Evolutionary conservation across 2,113 vertebrate genomes (phyloP), one percentile per base, ranked within the genome.

Genomic region (Serinus canaria): DNA sequence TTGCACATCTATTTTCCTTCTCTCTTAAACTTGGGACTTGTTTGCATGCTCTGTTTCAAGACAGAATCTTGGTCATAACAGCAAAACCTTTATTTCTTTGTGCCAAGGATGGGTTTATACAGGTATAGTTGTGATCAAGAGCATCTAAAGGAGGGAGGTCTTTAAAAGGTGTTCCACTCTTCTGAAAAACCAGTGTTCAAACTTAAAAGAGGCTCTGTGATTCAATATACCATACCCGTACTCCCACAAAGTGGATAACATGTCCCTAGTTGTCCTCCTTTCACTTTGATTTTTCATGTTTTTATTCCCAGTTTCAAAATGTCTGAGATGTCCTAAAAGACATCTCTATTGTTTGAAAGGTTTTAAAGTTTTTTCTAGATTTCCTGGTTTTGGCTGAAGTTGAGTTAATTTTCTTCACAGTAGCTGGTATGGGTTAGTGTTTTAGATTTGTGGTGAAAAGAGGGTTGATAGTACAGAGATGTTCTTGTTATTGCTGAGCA

Each of bases 181-280:
- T 70, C 9, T 53, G 37, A 58, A 41, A 60, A 91, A 62, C 8
- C 0, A 0, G 2, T 33, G 16, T 73, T 23, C 20, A 55, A 6
- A 31, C 47, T 62, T 49, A 35, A 28, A 89, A 63, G 8, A 6
- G 10, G 11, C 15, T 44, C 20, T 60, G 15, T 46, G 5, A 11
- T 56, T 91, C 44, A 24, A 6, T 60, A 11, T 53, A 18, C 12
- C n/a, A 60, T 78, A 44, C 18, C 50, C 4, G 47, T 74, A 55
- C 6, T 82, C 13, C 19, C 33, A 31, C 30, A 37, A 20, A 91
- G 50, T 33, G 49, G 11, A 13, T 69, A 53, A 4, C 3, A 24
- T 6, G 15, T 46, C 82, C 13, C 12, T 60, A 58, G 11, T 66
- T 87, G 83, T 47, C 15, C 9, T 63, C 5, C 14, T 91, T 89